Evolutionary conservation across 2,888 invertebrate genomes (phyloP), one percentile per base, ranked within the genome.

Genomic region (Trichacis sp.): DNA sequence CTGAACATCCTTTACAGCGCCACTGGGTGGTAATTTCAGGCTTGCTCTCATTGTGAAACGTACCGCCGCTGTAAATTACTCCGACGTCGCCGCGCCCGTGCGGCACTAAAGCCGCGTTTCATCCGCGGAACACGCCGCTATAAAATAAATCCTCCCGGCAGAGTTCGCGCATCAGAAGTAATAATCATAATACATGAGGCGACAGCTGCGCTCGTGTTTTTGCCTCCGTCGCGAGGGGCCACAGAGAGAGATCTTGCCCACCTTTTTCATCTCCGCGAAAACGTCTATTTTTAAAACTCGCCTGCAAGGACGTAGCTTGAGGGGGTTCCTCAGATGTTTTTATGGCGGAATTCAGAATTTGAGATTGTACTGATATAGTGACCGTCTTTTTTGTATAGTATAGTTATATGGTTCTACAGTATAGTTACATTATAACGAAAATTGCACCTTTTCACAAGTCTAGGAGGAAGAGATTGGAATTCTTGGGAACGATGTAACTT

Each of bases 1-100:
- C 78, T 72, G 78, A 76, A 77, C 79, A 76, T 77, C 72, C 75
- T 77, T 78, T 78, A 80, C 77, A 71, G 75, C 74, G 80, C 80
- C 79, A 80, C 80, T 78, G 80, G 79, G 80, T 80, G 80, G 80
- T 78, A 79, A 80, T 78, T 79, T 80, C 74, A 69, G 73, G 64
- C 74, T 77, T n/a, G 77, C 75, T 78, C 77, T 80, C 79, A 77
- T 77, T 78, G 79, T 74, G 75, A 77, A 77, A 75, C 70, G 70
- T 69, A 60, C 66, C 58, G 68, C 61, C 62, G 68, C 61, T 65
- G 56, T 70, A 68, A 68, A 70, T 68, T 68, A 68, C 54, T 57
- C 54, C 54, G 68, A 63, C 70, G 59, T 64, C 61, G 60, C 57
- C 65, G 55, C 60, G 46, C 64, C 59, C 53, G 58, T 55, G 66